Evolutionary conservation across 1,140 invertebrate genomes (phyloP), one percentile per base, ranked within the genome.

Genomic region (Calephelis virginiensis): DNA sequence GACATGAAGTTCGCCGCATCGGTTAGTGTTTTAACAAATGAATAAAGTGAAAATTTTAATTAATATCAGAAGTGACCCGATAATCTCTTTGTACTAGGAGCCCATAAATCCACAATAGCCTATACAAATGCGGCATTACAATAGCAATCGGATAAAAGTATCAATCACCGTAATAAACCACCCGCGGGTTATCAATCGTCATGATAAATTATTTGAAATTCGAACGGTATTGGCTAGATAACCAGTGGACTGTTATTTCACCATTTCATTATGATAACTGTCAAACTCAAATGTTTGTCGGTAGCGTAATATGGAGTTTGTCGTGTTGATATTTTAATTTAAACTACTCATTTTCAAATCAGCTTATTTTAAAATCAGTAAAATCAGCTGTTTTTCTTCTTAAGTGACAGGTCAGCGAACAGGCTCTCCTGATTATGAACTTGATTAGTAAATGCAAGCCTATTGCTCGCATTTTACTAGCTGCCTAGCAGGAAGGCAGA

Each of bases 81-180:
- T 40, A 40, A 40, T 40, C 40, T 40, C 40, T 40, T 40, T 40
- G 40, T 40, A 40, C 40, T 8, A 40, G 40, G 40, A 40, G 40
- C 40, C 40, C 40, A 40, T 40, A 40, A 53, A 56, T 56, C 9
- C 17, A 56, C 17, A 37, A 37, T 28, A 37, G 14, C 50, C 10
- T 56, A 56, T 28, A 56, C 50, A 56, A 56, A 56, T 28, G 28
- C 50, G 14, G 17, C 50, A 28, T 56, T 56, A 56, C 50, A 56
- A 56, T 56, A 40, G 40, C 40, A 40, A 56, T 56, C 50, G 50
- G 50, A 56, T 56, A 56, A 56, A 28, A 11, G 50, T 53, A 53
- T 53, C 50, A 53, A 53, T 53, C 50, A 53, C 50, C 50, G 50
- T 53, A 53, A 53, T 53, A 53, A 53, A 53, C 48, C 48, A 50